Percentiles rank a stretch among this genome's conserved stretches.
phyloP scores from a whole-genome alignment of 2,888 invertebrate species.

The Hylaea fasciaria region DNA sequence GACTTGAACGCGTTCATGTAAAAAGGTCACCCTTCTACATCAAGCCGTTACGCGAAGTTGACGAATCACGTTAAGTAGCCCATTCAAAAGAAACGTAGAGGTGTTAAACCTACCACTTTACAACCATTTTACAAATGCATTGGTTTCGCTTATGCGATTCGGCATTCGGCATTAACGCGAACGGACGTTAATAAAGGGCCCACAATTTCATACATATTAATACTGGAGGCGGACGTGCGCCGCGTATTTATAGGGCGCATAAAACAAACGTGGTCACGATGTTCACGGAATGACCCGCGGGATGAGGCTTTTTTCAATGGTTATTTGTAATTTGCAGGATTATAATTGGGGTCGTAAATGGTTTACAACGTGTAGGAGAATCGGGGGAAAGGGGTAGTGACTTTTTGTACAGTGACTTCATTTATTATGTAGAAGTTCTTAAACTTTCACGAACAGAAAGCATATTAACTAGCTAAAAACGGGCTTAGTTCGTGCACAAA shows the following conservation, averaged over 20 bases:
- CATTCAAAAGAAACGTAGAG: not conserved
- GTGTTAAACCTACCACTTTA: not conserved
- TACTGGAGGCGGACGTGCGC: constrained; percentile 58
- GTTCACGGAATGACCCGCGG: constrained; percentile 66
- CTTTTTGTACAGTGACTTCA: constrained; percentile 10
- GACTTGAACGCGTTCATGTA: too few relatives aligned
- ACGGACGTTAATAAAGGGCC: constrained; percentile 51
- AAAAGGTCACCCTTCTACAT: too few relatives aligned
- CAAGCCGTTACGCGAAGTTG: too few relatives aligned
- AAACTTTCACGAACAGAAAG: too few relatives aligned
- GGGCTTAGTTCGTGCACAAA: too few relatives aligned
- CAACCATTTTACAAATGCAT: constrained; percentile 28
- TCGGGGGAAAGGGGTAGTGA: constrained; percentile 5
- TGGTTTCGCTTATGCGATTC: constrained; percentile 34
- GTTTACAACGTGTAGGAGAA: constrained; percentile 8
- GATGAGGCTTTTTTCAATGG: constrained; percentile 60
- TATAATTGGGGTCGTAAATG: constrained; percentile 43
- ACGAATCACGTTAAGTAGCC: not conserved
- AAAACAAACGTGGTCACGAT: constrained; percentile 65
- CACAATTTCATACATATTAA: constrained; percentile 75
- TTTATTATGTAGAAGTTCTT: too few relatives aligned
- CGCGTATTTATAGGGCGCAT: constrained; percentile 64
- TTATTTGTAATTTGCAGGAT: constrained; percentile 53
- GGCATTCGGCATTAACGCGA: constrained; percentile 40
- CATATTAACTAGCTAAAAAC: too few relatives aligned